These are phyloP conservation scores for Psammodynastes pulverulentus DNA, from an alignment of 2,113 vertebrate species.

Conservation along the genomic window DNA sequence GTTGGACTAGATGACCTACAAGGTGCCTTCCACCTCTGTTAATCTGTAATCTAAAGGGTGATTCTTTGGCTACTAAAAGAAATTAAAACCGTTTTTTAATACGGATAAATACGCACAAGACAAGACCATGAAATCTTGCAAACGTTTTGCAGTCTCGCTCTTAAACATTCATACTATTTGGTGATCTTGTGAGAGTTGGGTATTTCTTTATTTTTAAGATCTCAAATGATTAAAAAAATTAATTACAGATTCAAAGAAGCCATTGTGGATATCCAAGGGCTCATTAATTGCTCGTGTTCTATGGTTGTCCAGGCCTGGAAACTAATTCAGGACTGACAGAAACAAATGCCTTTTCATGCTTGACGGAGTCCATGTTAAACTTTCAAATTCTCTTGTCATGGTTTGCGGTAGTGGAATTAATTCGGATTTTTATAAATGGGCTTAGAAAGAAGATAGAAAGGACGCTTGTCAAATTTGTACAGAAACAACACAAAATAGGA, in stretches of 20 bases:
- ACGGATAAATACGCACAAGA: not conserved
- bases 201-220: not conserved
- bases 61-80: not conserved
- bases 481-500: no score
- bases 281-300: not conserved
- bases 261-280: not conserved
- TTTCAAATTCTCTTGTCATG: not conserved
- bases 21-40: no score
- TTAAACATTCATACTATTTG: not conserved
- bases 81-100: not conserved
- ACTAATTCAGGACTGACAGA: not conserved
- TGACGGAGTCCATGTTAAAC: not conserved
- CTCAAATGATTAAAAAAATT: not conserved
- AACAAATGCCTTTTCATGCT: not conserved
- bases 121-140: not conserved
- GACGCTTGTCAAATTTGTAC: no score
- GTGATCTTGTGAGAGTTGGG: not conserved
- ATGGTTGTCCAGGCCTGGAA: not conserved
- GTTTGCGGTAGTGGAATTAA: not conserved
- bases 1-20: no score
- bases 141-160: not conserved
- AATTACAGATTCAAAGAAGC: not conserved
- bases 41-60: no score
- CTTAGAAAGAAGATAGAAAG: no score
- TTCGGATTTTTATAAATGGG: not conserved